Evolutionary conservation across 37 sponge, comb jelly and placozoan species (phyloP).

Genomic region (Spongilla lacustris): DNA sequence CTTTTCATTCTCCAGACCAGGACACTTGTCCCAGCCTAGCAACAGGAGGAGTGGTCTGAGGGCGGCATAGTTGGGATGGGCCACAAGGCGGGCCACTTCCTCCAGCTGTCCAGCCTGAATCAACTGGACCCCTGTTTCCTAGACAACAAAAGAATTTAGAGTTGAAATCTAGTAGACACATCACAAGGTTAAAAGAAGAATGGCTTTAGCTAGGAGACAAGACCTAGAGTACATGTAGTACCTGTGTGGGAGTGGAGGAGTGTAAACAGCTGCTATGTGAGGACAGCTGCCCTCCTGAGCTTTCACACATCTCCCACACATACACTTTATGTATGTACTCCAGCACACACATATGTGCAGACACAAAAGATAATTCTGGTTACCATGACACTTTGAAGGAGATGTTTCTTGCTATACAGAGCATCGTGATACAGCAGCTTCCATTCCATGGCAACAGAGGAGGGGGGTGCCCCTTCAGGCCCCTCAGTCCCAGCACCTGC

Average conservation of each 20-base stretch:
- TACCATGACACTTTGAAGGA: constrained; percentile 78
- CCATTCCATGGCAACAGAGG: constrained; percentile 47
- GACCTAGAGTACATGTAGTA: not conserved
- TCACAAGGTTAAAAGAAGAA: not conserved
- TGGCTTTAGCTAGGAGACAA: not conserved
- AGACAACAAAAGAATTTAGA: no score
- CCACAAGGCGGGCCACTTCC: constrained; percentile 64
- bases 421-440: constrained; percentile 52
- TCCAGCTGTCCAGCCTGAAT: constrained; percentile 60
- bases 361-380: no score
- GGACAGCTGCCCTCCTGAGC: no score
- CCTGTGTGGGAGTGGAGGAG: no score
- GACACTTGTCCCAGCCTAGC: constrained; percentile 86
- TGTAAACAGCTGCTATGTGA: no score
- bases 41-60: constrained; percentile 81
- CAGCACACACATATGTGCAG: no score
- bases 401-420: constrained; percentile 50
- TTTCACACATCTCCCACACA: no score
- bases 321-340: no score
- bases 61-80: constrained; percentile 48
- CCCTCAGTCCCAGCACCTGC: not conserved
- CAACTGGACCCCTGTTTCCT: constrained; percentile 74
- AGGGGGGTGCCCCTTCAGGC: not conserved
- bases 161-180: not conserved
- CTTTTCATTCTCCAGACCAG: constrained; percentile 62